Evolutionary conservation across 2,888 invertebrate species (phyloP), one percentile per base, ranked within the genome.

Genomic region (Phalangium opilio): DNA sequence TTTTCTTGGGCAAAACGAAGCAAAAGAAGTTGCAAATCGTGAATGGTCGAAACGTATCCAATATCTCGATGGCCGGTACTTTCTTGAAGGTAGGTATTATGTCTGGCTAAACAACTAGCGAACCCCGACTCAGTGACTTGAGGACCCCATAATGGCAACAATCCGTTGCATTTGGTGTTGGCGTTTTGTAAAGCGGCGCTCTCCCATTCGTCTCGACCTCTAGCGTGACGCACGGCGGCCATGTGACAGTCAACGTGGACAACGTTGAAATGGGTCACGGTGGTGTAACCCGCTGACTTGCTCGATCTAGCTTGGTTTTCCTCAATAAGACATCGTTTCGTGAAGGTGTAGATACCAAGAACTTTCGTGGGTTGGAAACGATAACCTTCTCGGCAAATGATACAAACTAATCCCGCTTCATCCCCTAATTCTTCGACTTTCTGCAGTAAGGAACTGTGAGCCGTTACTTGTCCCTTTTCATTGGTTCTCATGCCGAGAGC

Each of bases 221-320:
- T 68, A 0, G 78, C 76, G 56, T 76, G 67, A 48, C 73, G 72
- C 43, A 96, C 93, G 20, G 96, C 96, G 1, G 87, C 85, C 75
- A 90, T 87, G 68, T 98, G 96, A 63, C 96, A 98, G 67, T 96
- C 96, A 3, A 95, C 83, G 67, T 98, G 96, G 20, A 96, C 91
- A 34, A 95, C 83, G 71, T 96, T 96, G 71, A 96, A 96, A 70
- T 96, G 95, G 12, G 91, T 90, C 33, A 96, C 95, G 0, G 95
- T 95, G 43, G 83, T 83, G 68, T 91, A 93, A 82, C 83, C 27
- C 83, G 74, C 17, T 8, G 84, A 83, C 69, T 90, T 90, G 54
- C 90, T 73, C 35, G 83, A 77, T 50, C 90, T 89, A 53, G 78
- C 75, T 67, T 95, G 95, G 64, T 76, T 84, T 62, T 93, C 91